A percentile compares a stretch with the other conserved stretches of the same genome.
Conservation (phyloP, 1,140 invertebrate species). For the Aleiodes sp. region DNA sequence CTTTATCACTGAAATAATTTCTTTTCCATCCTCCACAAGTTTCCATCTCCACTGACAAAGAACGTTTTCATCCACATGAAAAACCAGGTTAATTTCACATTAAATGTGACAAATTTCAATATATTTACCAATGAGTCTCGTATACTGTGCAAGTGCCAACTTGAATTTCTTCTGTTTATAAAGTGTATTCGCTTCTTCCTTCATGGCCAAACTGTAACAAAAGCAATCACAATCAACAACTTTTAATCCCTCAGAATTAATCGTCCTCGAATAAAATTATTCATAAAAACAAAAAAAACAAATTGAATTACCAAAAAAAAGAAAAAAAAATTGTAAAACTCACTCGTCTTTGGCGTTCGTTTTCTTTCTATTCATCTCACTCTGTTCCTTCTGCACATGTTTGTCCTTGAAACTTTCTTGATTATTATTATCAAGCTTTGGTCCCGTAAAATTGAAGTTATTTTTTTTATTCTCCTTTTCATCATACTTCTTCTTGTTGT, state of each 20-base stretch:
- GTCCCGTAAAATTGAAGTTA: neutral
- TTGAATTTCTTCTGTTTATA: constrained; percentile 10
- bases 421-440: neutral
- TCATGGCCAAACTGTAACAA: neutral
- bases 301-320: neutral
- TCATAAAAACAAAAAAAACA: neutral
- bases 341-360: neutral
- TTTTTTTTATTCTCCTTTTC: neutral
- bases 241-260: no score
- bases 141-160: neutral
- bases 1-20: no score
- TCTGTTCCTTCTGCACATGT: neutral
- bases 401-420: neutral
- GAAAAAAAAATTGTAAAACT: neutral
- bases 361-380: neutral
- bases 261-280: no score
- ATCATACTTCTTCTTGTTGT: neutral
- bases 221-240: neutral
- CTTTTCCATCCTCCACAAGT: no score
- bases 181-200: constrained; percentile 1
- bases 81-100: no score
- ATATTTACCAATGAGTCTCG: constrained; percentile 17
- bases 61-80: no score
- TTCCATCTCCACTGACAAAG: no score
- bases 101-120: neutral